These are phyloP conservation scores for Odontocolon sp. DNA, from an alignment of 2,888 invertebrate species.

Conservation along the genomic window DNA sequence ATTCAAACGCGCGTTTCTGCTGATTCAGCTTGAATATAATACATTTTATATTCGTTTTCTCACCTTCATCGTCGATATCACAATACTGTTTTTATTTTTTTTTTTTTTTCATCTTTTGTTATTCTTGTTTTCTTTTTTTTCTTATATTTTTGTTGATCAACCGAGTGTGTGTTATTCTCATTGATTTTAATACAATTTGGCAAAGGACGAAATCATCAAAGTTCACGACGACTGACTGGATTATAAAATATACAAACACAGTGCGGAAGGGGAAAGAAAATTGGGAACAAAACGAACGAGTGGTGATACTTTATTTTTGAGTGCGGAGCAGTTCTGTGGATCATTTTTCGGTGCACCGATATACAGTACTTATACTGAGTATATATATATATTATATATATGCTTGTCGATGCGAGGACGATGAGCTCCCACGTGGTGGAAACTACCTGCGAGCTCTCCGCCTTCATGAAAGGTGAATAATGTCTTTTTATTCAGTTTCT, in stretches of 20 bases:
- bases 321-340: conserved; percentile 29
- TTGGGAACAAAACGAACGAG: neutral
- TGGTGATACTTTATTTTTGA: conserved; percentile 36
- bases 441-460: conserved; percentile 72
- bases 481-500: conserved; percentile 2
- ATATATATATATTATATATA: neutral
- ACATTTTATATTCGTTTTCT: neutral
- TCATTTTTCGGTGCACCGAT: conserved; percentile 20
- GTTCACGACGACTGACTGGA: conserved; percentile 50
- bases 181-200: neutral
- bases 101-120: neutral
- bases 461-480: conserved; percentile 76
- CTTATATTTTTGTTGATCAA: neutral
- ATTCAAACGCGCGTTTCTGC: neutral
- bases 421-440: conserved; percentile 77
- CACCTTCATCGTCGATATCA: no score
- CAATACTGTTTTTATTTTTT: neutral
- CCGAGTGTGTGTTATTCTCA: conserved; percentile 1
- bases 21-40: neutral
- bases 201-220: conserved; percentile 21
- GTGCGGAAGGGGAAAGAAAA: conserved; percentile 10
- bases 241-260: conserved; percentile 52
- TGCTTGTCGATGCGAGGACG: conserved; percentile 60
- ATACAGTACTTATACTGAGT: neutral
- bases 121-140: neutral